Evolutionary conservation across 1,140 invertebrate species (phyloP), one percentile per base, ranked within the genome.

Genomic region (Drosophila sp.): DNA sequence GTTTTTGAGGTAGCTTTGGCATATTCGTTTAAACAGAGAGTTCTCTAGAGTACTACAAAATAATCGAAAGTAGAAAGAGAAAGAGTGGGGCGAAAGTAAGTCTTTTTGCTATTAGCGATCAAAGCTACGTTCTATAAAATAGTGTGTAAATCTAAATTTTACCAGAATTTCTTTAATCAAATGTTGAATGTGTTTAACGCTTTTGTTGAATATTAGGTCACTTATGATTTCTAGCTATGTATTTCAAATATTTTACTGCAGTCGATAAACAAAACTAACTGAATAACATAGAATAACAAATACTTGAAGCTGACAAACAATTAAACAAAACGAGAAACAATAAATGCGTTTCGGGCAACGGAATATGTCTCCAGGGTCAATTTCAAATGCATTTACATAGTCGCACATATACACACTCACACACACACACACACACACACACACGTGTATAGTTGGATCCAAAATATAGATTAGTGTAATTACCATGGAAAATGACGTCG

Each of bases 351-450:
- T 85, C 56, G 70, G 62, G 64, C 47, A 44, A 74, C 55, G 68
- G 67, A 65, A 63, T 72, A 85, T 85, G 81, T 85, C 81, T 86
- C 81, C 81, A 86, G 81, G 81, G 81, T 85, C 78, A 85, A 85
- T 85, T 80, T 85, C 65, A 69, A 77, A 85, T 85, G 81, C 81
- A 80, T 78, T 85, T 66, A 68, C 74, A 85, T 64, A 64, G 41
- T 32, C 72, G 33, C 30, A 50, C 40, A 75, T 32, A 41, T 25
- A 70, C 17, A 35, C 38, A 30, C 66, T 33, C 35, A 38, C 55
- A 56, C 40, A 67, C 63, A 8, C 57, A 44, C n/a, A 67, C 63
- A 8, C 57, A 44, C n/a, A 60, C 57, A 62, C 44, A 47, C 77
- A 61, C 69, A 75, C 64, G 50, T 11, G 10, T 23, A 44, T 38